Base-by-base conservation (phyloP, 2,888 invertebrate genomes). In the Meandrusa payeni region DNA sequence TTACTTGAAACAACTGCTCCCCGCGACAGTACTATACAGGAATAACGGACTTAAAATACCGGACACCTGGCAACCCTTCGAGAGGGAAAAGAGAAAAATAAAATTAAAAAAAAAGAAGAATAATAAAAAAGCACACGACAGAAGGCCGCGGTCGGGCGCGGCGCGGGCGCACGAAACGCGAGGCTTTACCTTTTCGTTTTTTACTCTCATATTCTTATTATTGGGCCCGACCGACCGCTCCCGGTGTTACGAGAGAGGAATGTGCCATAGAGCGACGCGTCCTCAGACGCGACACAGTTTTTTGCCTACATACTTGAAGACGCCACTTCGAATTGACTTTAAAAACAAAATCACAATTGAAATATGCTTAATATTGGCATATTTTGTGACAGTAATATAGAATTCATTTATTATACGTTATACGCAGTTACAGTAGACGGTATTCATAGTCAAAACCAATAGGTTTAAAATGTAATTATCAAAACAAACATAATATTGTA, bases 161-260 rank as follows among this genome's bases (percentile, higher is more conserved):
- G 62, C 65, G 71, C 70, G 74, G 73, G 77, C 73, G 77, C 75
- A 74, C 75, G 79, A 76, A 64, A 61, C 55, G 51, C 51, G 63
- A 64, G 63, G 73, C 75, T 77, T 77, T 78, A 76, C 72, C 76
- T 76, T 71, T 73, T 77, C 78, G 75, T 88, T 82, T 86, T 82
- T 82, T 83, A 78, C 69, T 72, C 73, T 76, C 78, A 77, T 80
- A 78, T 81, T 82, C 77, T 78, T 85, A 83, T 86, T 85, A 81
- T 83, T 85, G 78, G 75, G 76, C 69, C 70, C 76, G 72, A 73
- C 72, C 51, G 46, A 47, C 47, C 78, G 88, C 88, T 87, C 83
- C 89, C 77, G 85, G 87, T 88, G 83, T 88, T 88, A 88, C 88
- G 88, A 66, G 60, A 74, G 71, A 58, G 85, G 87, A 85, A 87